A percentile compares a stretch with the other conserved stretches of the same genome.
These are phyloP conservation scores for Apotomis capreana DNA, from an alignment of 2,888 invertebrate species.

Conservation along the genomic window DNA sequence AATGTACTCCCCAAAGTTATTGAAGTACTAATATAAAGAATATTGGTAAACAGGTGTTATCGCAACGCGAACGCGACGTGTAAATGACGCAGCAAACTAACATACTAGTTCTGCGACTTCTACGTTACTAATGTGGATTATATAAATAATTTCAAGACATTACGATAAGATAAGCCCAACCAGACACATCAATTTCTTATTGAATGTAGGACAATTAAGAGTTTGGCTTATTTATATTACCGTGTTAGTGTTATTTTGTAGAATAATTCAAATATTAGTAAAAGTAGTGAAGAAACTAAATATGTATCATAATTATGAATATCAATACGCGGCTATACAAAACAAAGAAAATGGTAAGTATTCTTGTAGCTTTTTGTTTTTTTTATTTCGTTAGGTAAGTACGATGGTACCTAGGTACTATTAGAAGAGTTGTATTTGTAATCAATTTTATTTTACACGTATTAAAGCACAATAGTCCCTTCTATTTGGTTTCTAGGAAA, in stretches of 20 bases:
- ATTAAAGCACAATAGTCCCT: too few relatives aligned
- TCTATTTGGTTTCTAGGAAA: too few relatives aligned
- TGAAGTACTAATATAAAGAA: background rate
- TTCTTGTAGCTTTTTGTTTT: background rate
- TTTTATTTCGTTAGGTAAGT: too few relatives aligned
- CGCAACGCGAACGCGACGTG: background rate
- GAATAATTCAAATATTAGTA: background rate
- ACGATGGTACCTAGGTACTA: too few relatives aligned
- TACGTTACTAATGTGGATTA: conserved; percentile 24
- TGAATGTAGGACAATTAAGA: conserved; percentile 1
- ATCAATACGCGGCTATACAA: conserved; percentile 68
- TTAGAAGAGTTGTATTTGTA: too few relatives aligned
- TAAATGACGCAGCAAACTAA: conserved; percentile 15
- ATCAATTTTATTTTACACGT: too few relatives aligned
- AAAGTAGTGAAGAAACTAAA: background rate
- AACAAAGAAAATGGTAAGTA: conserved; percentile 70
- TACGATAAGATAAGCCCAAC: conserved; percentile 35
- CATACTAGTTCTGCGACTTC: background rate
- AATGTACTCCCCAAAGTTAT: too few relatives aligned
- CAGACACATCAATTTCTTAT: conserved; percentile 4
- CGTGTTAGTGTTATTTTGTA: background rate
- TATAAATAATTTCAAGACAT: conserved; percentile 28
- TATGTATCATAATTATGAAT: conserved; percentile 71
- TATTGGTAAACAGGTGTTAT: background rate
- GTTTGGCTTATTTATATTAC: background rate